Evolutionary conservation across 2,113 vertebrate genomes (phyloP).

Genomic region (Argyrosomus japonicus): DNA sequence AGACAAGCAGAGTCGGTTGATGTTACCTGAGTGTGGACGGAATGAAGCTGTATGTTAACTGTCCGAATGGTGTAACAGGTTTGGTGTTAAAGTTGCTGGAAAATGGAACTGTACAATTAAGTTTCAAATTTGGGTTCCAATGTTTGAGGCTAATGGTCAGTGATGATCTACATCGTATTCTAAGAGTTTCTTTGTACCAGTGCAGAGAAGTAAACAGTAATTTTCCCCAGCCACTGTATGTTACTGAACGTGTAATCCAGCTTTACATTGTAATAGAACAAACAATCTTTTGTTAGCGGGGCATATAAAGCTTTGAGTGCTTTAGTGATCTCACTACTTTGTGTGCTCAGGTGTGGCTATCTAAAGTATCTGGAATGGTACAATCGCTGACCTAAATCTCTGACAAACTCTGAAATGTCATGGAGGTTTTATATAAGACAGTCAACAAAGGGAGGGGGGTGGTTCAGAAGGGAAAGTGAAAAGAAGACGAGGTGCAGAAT

Average conservation of each 20-base stretch:
- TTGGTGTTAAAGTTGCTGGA: too few species aligned
- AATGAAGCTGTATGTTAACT: too few species aligned
- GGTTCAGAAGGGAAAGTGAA: neutral
- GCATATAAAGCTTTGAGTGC: neutral
- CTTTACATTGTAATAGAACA: conserved; percentile 12
- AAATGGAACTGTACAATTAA: neutral
- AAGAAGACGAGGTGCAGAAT: neutral
- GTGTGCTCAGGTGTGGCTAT: conserved; percentile 61
- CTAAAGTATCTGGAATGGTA: conserved; percentile 34
- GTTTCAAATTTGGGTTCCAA: neutral
- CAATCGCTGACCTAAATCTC: conserved; percentile 63
- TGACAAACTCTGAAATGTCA: conserved; percentile 21
- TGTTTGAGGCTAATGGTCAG: neutral
- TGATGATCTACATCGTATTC: neutral
- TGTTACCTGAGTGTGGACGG: too few species aligned
- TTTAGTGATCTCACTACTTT: conserved; percentile 26
- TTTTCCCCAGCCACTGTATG: neutral
- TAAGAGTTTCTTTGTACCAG: neutral
- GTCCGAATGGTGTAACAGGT: too few species aligned
- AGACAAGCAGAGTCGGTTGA: neutral
- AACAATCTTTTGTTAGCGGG: neutral
- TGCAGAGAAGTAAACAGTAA: neutral
- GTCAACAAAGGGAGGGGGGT: neutral
- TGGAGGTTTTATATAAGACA: neutral
- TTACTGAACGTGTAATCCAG: neutral